phyloP scores from a whole-genome alignment of 2,888 invertebrate genomes.

The Mesoligia furuncula region DNA sequence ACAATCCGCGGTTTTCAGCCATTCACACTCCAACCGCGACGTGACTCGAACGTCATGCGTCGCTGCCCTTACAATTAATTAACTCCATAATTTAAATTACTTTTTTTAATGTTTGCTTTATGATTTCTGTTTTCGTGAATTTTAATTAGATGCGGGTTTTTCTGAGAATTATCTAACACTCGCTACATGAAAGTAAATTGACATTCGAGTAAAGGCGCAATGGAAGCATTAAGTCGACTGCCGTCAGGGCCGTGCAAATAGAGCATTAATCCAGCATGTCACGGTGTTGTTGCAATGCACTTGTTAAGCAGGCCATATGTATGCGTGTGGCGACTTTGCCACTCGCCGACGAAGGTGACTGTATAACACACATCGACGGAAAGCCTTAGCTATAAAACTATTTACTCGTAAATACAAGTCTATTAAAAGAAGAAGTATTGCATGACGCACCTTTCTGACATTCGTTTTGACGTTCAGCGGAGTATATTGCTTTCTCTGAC shows the following conservation, averaged over 20 bases:
- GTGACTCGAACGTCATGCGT: conserved; percentile 80
- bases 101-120: conserved; percentile 51
- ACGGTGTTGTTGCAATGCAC: conserved; percentile 81
- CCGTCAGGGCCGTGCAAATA: conserved; percentile 76
- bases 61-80: conserved; percentile 72
- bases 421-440: conserved; percentile 67
- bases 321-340: conserved; percentile 75
- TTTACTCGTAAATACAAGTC: conserved; percentile 65
- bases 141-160: conserved; percentile 26
- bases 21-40: conserved; percentile 77
- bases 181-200: conserved; percentile 54
- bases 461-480: conserved; percentile 55
- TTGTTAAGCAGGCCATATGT: conserved; percentile 81
- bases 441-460: conserved; percentile 69
- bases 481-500: conserved; percentile 70
- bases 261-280: conserved; percentile 79
- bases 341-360: conserved; percentile 73
- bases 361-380: conserved; percentile 61
- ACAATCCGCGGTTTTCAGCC: conserved; percentile 76
- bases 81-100: conserved; percentile 62
- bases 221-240: conserved; percentile 67
- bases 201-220: conserved; percentile 62
- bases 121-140: conserved; percentile 31
- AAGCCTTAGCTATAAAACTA: conserved; percentile 63
- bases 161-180: conserved; percentile 23